Conservation (phyloP, 2,888 invertebrate species). For the Malthinus seriepunctatus region DNA sequence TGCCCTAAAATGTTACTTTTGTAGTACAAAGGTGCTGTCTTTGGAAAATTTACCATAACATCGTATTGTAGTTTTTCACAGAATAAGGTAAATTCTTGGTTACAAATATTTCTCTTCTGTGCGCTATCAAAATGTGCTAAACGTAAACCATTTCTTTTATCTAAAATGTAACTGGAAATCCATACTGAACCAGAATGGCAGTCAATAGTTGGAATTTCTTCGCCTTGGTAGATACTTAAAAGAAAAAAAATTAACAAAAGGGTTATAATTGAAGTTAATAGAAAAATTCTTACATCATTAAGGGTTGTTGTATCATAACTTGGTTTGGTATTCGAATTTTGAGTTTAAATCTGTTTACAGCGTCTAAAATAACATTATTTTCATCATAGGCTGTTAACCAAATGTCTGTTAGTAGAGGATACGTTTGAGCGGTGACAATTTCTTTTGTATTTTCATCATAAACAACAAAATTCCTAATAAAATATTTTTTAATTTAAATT, state of each 20-base stretch:
- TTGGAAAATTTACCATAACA: conserved; percentile 37
- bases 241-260: too few species aligned
- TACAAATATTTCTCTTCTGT: conserved; percentile 37
- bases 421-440: background rate
- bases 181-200: conserved; percentile 67
- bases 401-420: too few species aligned
- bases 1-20: conserved; percentile 55
- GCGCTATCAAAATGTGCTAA: conserved; percentile 48
- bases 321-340: too few species aligned
- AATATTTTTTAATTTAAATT: too few species aligned
- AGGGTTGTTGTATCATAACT: too few species aligned
- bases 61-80: conserved; percentile 35
- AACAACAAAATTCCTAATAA: conserved; percentile 6
- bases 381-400: too few species aligned
- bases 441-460: background rate
- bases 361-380: too few species aligned
- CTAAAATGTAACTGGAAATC: conserved; percentile 57
- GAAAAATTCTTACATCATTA: too few species aligned
- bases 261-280: too few species aligned
- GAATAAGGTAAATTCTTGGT: background rate
- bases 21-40: background rate
- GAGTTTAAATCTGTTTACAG: too few species aligned
- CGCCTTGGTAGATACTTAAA: conserved; percentile 10
- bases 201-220: conserved; percentile 51
- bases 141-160: conserved; percentile 44